phyloP scores from a whole-genome alignment of 2,888 invertebrate genomes.

The Apeira syringaria region DNA sequence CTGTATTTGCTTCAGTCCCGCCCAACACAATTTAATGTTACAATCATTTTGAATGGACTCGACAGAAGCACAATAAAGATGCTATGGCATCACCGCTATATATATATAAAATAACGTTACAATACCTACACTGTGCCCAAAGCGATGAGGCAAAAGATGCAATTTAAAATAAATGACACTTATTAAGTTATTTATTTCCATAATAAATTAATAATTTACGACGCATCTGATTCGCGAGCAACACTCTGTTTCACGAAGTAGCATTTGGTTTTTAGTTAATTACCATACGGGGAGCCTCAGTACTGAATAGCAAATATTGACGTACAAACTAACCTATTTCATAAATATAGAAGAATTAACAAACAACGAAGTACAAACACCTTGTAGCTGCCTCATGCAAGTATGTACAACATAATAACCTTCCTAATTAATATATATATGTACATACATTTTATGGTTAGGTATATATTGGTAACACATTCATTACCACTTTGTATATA shows the following conservation, averaged over 20 bases:
- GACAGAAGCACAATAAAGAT: too few species aligned
- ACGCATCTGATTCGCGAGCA: background rate
- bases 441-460: slow-evolving; percentile 24
- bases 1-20: too few species aligned
- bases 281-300: slow-evolving; percentile 1
- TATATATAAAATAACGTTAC: too few species aligned
- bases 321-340: slow-evolving; percentile 8
- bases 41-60: too few species aligned
- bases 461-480: slow-evolving; percentile 19
- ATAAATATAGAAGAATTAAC: slow-evolving; percentile 22
- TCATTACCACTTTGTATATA: slow-evolving; percentile 2
- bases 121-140: background rate
- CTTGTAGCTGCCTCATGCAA: slow-evolving; percentile 26
- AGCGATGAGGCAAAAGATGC: background rate
- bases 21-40: too few species aligned
- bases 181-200: slow-evolving; percentile 19
- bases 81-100: too few species aligned
- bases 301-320: slow-evolving; percentile 8
- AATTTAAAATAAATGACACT: background rate
- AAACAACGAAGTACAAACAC: slow-evolving; percentile 24
- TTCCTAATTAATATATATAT: slow-evolving; percentile 19
- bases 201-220: slow-evolving; percentile 5
- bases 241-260: background rate
- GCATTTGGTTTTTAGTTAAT: background rate
- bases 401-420: slow-evolving; percentile 23